Evolutionary conservation across 2,113 vertebrate species (phyloP), one percentile per base, ranked within the genome.

Genomic region (Mormyrus iriodes): DNA sequence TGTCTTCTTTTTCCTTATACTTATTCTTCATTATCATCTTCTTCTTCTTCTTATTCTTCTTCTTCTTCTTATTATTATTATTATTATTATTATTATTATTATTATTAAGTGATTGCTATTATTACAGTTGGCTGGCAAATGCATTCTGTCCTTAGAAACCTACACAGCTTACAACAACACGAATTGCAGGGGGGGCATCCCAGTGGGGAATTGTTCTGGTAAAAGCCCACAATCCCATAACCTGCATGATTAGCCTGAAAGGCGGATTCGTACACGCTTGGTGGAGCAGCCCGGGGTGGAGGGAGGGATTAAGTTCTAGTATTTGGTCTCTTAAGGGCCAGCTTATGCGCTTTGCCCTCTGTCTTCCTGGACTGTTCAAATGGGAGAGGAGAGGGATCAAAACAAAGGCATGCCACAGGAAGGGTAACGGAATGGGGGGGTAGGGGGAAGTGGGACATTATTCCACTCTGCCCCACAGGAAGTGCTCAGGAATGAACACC

Each of bases 401-500:
- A 95, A 95, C 93, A 95, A 91, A 92, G 4, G 92, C 53, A 89
- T 87, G 17, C 90, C 89, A 1, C 0, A 35, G 94, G 94, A 94
- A 93, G 93, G 91, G 88, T 84, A 1, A 88, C 90, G 79, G 24
- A 9, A 13, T 46, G 42, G 6, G 42, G 69, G 7, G 90, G 92
- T 24, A 55, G 55, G 89, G 93, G 93, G 61, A 13, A 93, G 93
- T 88, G 89, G 79, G 90, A 93, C 90, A 94, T 95, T 94, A 93
- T 93, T 69, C 92, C 94, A 89, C 88, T 31, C 1, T n/a, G 90
- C 90, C 91, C 92, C 93, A 94, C 91, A 58, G 93, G 93, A 93
- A 94, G 94, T 93, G 92, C 93, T 92, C 93, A 90, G 92, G 93
- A 94, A 95, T 93, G 93, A 95, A 93, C 94, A 94, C 93, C 94